A percentile compares a stretch with the other conserved stretches of the same genome.
These are phyloP conservation scores for Zoanthus sansibaricus DNA, from an alignment of 92 coral and sea anemone species.

Conservation along the genomic window DNA sequence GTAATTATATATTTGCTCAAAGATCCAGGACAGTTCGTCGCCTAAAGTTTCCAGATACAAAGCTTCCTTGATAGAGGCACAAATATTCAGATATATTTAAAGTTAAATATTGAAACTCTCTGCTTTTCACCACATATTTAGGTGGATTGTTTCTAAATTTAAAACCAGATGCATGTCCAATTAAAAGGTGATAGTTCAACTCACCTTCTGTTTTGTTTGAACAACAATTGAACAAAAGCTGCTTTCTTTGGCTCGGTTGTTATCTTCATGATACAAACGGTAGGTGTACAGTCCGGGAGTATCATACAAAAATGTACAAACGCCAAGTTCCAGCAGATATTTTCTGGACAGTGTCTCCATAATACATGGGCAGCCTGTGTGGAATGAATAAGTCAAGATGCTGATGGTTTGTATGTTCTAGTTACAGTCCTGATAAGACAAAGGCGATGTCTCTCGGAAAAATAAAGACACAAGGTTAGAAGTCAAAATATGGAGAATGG, in stretches of 20 bases:
- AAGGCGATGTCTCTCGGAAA: too few relatives aligned
- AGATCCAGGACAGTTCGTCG: too few relatives aligned
- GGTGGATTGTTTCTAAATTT: too few relatives aligned
- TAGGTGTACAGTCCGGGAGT: conserved; percentile 75
- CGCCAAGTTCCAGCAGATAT: conserved; percentile 54
- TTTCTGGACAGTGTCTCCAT: conserved; percentile 10
- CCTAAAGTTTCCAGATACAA: too few relatives aligned
- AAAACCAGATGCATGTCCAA: background rate
- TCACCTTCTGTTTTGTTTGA: conserved; percentile 67
- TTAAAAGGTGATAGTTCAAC: background rate
- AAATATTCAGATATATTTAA: too few relatives aligned
- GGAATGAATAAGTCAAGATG: background rate
- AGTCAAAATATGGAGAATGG: too few relatives aligned
- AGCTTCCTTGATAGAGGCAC: too few relatives aligned
- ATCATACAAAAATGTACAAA: conserved; percentile 55
- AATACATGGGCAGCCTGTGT: conserved; percentile 62
- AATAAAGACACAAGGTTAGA: too few relatives aligned
- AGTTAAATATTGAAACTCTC: too few relatives aligned
- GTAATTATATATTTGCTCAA: too few relatives aligned
- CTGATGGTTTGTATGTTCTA: background rate
- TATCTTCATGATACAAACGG: conserved; percentile 48
- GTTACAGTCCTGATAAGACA: too few relatives aligned
- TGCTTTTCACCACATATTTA: too few relatives aligned
- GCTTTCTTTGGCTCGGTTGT: conserved; percentile 3
- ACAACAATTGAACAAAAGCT: conserved; percentile 74